Evolutionary conservation across 2,797 vertebrate species (phyloP), one percentile per base, ranked within the genome.

Genomic region (Fistularia commersonii): DNA sequence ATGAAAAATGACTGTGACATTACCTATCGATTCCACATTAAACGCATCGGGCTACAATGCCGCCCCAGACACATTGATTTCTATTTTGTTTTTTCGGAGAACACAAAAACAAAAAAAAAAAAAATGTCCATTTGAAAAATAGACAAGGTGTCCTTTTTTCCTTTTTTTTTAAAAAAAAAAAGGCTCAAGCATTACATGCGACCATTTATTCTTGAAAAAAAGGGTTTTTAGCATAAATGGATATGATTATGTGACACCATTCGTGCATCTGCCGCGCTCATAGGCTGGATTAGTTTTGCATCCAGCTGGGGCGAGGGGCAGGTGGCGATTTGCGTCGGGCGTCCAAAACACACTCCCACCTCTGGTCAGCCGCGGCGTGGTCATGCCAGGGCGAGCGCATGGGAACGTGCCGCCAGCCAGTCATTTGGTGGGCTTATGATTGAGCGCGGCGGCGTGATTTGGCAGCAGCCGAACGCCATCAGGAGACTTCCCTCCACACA

Each of bases 1-100:
- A 88, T 79, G 64, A 88, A 81, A 84, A 87, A 87, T 87, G 79
- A 64, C 64, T 76, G 74, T 85, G 86, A 80, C 87, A 84, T 86
- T 82, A 78, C 49, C 55, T 70, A 88, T 90, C 15, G 83, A 90
- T 88, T 84, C 61, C 63, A 66, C 80, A 81, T 87, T 87, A 88
- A 45, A 86, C 66, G 61, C 65, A 80, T 71, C 44, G 32, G 79
- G 69, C 76, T 65, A 66, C 55, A 50, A 58, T 48, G 9, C 63
- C 54, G 70, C 46, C 48, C 59, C 77, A 87, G 84, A 84, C 75
- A 47, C 77, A 87, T 87, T 76, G 83, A 88, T 88, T 89, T 82
- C 68, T 86, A 71, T 82, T 85, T 76, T 66, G 58, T 85, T 72
- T 80, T 71, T 79, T 59, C 11, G 45, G 59, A 70, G 53, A 82